Base-by-base conservation (phyloP, 2,888 invertebrate species). In the Troides oblongomaculatus region DNA sequence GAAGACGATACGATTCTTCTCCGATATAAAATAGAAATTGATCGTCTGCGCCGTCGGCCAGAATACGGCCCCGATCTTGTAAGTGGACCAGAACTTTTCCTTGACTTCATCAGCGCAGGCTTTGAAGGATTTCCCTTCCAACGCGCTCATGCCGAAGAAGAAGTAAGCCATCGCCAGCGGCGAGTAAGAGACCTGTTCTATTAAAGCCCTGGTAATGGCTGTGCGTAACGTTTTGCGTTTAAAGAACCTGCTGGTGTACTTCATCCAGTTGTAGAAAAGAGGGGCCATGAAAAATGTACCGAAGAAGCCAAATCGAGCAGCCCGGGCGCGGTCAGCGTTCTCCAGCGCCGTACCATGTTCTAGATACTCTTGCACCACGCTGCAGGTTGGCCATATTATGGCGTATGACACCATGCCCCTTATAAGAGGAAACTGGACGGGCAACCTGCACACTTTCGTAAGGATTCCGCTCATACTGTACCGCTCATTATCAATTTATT, bases 251-350 rank as follows among this genome's bases (percentile, higher is more conserved):
- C 82, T 83, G 0, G 83, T 79, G n/a, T 81, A 87, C 58, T 94
- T 95, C 76, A 97, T 92, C 97, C 97, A 97, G 17, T 93, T 92
- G 79, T 96, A 96, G 3, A 96, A 90, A 0, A 96, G 95, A 0
- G 97, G 97, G 0, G 97, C 96, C 76, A 96, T 96, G 84, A 95
- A 96, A 21, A 96, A 93, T 0, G 95, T 93, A 0, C 97, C 96
- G 78, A 96, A 97, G 59, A 96, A 79, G 72, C 96, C 94, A 79
- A 95, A 97, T 21, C 96, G 92, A 0, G 94, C 81, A 0, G 95
- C 95, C 74, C 95, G 93, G 62, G 86, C 85, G 93, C 94, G 95
- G 76, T 95, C 93, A 0, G 84, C 83, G 8, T 86, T 70, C 0
- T 77, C 74, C 7, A 86, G 17, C 0, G 75, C 72, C 0, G 84